These are phyloP conservation scores for Athalia cordata DNA, from an alignment of 2,888 invertebrate species.

Conservation along the genomic window DNA sequence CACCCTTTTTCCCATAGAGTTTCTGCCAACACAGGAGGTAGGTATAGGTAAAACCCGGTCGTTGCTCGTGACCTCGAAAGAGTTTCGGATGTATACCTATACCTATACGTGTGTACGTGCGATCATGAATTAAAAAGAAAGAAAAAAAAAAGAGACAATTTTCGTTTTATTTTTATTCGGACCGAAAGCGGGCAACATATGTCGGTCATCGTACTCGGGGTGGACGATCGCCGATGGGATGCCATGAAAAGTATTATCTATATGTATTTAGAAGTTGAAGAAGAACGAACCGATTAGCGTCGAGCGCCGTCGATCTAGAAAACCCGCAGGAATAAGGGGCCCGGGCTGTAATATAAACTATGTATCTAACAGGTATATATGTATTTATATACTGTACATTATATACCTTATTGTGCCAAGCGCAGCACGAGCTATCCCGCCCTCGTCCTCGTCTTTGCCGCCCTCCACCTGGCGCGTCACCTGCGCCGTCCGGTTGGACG, in stretches of 20 bases:
- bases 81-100: too few species aligned
- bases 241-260: too few species aligned
- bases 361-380: slow-evolving; percentile 5
- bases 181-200: slow-evolving; percentile 10
- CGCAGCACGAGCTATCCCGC: slow-evolving; percentile 62
- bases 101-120: too few species aligned
- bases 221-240: slow-evolving; percentile 13
- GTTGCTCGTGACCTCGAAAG: too few species aligned
- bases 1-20: slow-evolving; percentile 48
- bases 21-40: too few species aligned
- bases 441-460: slow-evolving; percentile 45
- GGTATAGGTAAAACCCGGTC: too few species aligned
- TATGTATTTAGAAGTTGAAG: too few species aligned
- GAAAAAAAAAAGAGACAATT: too few species aligned
- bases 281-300: too few species aligned
- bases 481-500: slow-evolving; percentile 47
- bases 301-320: too few species aligned
- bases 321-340: not conserved
- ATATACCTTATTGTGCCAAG: not conserved
- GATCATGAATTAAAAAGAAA: too few species aligned
- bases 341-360: not conserved
- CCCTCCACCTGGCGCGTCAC: slow-evolving; percentile 49
- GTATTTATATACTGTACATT: not conserved
- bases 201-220: slow-evolving; percentile 33
- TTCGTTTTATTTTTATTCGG: too few species aligned